These are phyloP conservation scores for Drosophila carrolli DNA, from an alignment of 1,140 invertebrate species.

Conservation along the genomic window DNA sequence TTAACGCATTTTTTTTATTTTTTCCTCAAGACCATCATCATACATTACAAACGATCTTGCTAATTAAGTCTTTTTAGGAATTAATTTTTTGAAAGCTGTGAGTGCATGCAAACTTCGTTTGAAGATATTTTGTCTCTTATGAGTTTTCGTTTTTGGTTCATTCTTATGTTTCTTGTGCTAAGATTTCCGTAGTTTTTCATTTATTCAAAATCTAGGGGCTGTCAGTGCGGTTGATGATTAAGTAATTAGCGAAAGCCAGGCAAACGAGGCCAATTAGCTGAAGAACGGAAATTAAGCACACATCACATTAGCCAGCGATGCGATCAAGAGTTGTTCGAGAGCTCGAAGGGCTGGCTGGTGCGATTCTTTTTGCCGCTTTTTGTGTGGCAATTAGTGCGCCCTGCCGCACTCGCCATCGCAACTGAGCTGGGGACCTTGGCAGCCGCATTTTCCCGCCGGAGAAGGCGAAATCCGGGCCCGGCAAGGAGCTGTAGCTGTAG, in stretches of 20 bases:
- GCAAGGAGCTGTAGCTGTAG: conserved; percentile 36
- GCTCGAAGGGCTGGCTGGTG: conserved; percentile 29
- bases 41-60: too few species aligned
- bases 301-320: conserved; percentile 50
- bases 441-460: conserved; percentile 36
- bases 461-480: conserved; percentile 39
- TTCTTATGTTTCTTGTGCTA: background rate
- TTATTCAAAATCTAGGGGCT: conserved; percentile 7
- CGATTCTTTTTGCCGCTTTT: conserved; percentile 37
- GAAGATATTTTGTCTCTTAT: too few species aligned
- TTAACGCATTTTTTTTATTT: too few species aligned
- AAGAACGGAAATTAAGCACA: conserved; percentile 52
- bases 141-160: background rate
- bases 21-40: too few species aligned
- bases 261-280: conserved; percentile 56
- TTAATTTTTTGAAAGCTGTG: too few species aligned
- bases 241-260: conserved; percentile 55
- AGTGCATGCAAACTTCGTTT: too few species aligned
- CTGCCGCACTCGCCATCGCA: conserved; percentile 42
- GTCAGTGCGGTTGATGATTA: conserved; percentile 34
- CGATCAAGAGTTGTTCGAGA: conserved; percentile 44
- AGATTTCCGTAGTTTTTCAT: background rate
- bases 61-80: too few species aligned
- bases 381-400: conserved; percentile 72
- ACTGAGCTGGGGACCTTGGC: conserved; percentile 31